Conservation (phyloP, 37 sponge, comb jelly and placozoan species). For the Cladorhizidae sp. region DNA sequence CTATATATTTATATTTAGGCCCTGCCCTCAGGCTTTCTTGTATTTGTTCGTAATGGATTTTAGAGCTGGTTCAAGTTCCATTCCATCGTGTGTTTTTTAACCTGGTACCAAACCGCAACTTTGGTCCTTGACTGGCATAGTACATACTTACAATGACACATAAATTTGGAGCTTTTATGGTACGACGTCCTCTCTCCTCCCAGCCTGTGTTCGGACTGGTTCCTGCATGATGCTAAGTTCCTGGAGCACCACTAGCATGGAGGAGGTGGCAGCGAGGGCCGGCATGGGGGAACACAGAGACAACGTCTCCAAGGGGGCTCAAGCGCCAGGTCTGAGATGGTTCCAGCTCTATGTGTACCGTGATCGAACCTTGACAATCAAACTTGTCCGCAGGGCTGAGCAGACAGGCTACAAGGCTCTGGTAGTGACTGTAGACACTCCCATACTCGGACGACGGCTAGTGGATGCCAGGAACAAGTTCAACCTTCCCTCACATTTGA, state of each 20-base stretch:
- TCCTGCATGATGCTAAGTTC: slow-evolving; percentile 88
- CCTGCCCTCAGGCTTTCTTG: no score
- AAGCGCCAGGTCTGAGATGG: slow-evolving; percentile 63
- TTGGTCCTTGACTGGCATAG: no score
- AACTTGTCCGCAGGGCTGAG: slow-evolving; percentile 71
- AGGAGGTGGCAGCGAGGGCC: slow-evolving; percentile 65
- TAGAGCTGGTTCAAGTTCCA: no score
- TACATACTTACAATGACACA: no score
- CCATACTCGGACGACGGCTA: slow-evolving; percentile 61
- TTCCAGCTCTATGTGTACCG: slow-evolving; percentile 85
- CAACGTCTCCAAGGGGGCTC: not conserved
- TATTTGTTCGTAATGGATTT: no score
- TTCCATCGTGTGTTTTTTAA: no score
- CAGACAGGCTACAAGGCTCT: slow-evolving; percentile 82
- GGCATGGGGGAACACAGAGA: not conserved
- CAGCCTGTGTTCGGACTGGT: slow-evolving; percentile 43
- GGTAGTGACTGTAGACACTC: slow-evolving; percentile 80
- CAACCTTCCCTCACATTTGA: slow-evolving; percentile 68
- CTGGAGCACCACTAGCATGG: slow-evolving; percentile 68
- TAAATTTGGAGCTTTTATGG: no score
- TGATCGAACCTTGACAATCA: slow-evolving; percentile 49
- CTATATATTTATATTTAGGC: no score
- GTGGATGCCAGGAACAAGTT: slow-evolving; percentile 59
- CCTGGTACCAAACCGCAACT: no score
- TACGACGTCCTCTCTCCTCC: not conserved